phyloP scores from a whole-genome alignment of 2,888 invertebrate species.

The Flexamia atlantica region DNA sequence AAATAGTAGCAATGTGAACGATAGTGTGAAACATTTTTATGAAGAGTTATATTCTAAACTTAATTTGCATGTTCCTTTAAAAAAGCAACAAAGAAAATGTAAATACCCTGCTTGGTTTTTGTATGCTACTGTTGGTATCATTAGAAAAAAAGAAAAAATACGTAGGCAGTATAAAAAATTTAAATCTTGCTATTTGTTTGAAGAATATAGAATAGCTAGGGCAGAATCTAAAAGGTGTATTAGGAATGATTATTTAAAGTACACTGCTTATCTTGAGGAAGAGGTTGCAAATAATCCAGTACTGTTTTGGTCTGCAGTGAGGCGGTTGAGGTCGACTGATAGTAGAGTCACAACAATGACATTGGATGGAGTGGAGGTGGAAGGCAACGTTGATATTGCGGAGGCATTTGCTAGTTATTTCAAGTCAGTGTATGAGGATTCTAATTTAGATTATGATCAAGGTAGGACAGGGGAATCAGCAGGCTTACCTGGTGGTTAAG shows the following conservation, averaged over 20 bases:
- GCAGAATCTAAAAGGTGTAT: not conserved
- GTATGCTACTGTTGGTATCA: not conserved
- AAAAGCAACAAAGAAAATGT: no score
- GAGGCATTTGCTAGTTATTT: conserved; percentile 17
- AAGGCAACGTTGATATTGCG: not conserved
- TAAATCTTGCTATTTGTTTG: not conserved
- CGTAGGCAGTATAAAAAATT: conserved; percentile 1
- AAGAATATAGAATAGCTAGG: not conserved
- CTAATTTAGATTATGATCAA: not conserved
- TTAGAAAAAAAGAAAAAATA: not conserved
- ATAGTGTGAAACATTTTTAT: not conserved
- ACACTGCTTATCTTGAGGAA: not conserved
- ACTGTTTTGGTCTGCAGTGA: not conserved
- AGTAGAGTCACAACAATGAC: not conserved
- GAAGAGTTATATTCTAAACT: not conserved
- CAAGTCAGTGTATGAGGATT: conserved; percentile 12
- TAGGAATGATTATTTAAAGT: not conserved
- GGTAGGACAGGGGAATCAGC: no score
- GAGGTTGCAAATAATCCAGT: not conserved
- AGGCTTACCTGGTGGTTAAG: no score
- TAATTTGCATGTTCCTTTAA: conserved; percentile 9
- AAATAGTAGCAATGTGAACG: not conserved
- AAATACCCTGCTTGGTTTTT: conserved; percentile 32
- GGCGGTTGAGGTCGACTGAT: not conserved
- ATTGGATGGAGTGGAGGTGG: not conserved